A percentile compares a stretch with the other conserved stretches of the same genome.
Evolutionary conservation across 64 coral and sea anemone genomes (phyloP).

Genomic region (Stichodactyla mertensii): DNA sequence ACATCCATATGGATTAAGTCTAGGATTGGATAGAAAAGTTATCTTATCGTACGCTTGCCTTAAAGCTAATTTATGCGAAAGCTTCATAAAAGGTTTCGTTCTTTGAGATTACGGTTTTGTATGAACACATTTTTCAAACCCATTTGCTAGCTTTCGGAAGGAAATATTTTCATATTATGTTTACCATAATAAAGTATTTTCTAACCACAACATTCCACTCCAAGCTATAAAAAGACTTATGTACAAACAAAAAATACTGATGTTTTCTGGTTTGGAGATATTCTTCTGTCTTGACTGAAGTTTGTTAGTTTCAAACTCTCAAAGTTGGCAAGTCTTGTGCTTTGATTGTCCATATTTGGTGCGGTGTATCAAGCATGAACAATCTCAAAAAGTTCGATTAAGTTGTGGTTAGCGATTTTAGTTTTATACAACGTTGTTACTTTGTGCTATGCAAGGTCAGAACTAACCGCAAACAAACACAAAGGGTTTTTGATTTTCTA

Average conservation of each 20-base stretch:
- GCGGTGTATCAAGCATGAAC: neutral
- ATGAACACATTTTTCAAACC: neutral
- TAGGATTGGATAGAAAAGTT: neutral
- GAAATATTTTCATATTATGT: neutral
- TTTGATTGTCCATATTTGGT: neutral
- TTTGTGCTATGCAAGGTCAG: neutral
- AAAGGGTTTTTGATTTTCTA: neutral
- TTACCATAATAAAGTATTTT: neutral
- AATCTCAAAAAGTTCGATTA: neutral
- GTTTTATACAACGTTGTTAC: neutral
- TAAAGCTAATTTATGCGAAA: neutral
- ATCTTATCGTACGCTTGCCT: neutral
- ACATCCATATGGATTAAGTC: neutral
- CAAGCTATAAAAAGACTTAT: neutral
- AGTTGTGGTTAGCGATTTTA: neutral
- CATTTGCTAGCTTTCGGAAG: neutral
- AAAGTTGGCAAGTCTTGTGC: neutral
- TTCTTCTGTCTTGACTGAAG: neutral
- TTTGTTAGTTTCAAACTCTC: neutral
- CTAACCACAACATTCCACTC: neutral
- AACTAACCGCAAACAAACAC: neutral
- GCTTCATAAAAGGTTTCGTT: neutral
- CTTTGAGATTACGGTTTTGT: neutral
- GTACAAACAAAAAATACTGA: neutral
- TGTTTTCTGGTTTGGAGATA: neutral